These are phyloP conservation scores for Elanoides forficatus DNA, from an alignment of 2,113 vertebrate species.

Conservation along the genomic window DNA sequence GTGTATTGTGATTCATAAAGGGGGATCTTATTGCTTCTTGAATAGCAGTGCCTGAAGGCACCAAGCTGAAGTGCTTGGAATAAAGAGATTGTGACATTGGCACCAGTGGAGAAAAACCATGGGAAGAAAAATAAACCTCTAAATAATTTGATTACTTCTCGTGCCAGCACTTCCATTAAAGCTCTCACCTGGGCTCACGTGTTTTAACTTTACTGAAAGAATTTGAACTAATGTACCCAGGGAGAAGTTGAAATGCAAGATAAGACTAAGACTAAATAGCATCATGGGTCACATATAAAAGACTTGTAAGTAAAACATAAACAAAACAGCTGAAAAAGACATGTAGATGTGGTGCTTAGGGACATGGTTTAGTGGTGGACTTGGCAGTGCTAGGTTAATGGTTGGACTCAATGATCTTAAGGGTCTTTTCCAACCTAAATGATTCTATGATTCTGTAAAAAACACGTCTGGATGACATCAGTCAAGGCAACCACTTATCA, in stretches of 20 bases:
- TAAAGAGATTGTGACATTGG: not conserved
- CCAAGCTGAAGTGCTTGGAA: not conserved
- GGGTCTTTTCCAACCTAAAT: not conserved
- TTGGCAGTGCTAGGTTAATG: not conserved
- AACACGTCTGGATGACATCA: not conserved
- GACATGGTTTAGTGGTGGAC: not conserved
- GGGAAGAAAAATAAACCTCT: not conserved
- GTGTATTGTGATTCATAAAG: not conserved
- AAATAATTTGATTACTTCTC: constrained; percentile 12
- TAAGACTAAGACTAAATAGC: not conserved
- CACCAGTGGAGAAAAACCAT: not conserved
- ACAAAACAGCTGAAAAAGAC: not conserved
- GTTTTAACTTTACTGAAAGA: not conserved
- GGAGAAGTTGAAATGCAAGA: not conserved
- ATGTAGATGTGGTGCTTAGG: rapidly evolving
- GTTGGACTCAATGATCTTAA: not conserved
- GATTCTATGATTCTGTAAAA: not conserved
- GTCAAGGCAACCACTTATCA: not conserved
- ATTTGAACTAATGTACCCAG: not conserved
- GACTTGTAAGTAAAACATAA: not conserved
- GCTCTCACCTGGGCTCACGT: not conserved
- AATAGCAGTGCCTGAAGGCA: not conserved
- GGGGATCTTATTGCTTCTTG: not conserved
- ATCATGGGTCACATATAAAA: not conserved
- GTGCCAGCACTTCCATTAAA: constrained; percentile 3